Evolutionary conservation across 1,140 invertebrate genomes (phyloP).

Genomic region (Diachasma alloeum): DNA sequence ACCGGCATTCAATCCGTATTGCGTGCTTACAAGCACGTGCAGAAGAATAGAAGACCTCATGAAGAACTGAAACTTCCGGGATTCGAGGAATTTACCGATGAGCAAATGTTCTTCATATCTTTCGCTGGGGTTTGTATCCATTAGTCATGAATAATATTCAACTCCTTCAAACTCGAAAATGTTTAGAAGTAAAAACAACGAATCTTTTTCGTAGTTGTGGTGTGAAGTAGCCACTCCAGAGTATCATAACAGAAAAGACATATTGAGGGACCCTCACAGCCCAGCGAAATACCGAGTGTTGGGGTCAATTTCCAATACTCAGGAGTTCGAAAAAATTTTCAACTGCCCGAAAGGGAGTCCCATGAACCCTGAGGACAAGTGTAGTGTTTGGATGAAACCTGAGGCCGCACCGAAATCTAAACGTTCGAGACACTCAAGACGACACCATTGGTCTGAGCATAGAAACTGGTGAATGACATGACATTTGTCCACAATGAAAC

Average conservation of each 20-base stretch:
- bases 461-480: background rate
- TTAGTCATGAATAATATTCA: background rate
- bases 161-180: too few species aligned
- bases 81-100: conserved; percentile 60
- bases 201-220: conserved; percentile 40
- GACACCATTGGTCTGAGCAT: background rate
- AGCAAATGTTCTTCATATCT: conserved; percentile 58
- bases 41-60: conserved; percentile 15
- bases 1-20: conserved; percentile 55
- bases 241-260: conserved; percentile 24
- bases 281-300: conserved; percentile 69
- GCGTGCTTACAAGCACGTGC: conserved; percentile 32
- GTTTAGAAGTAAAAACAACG: too few species aligned
- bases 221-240: conserved; percentile 62
- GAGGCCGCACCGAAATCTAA: background rate
- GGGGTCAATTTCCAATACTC: conserved; percentile 73
- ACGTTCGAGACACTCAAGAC: conserved; percentile 3
- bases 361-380: conserved; percentile 34
- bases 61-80: conserved; percentile 50
- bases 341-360: conserved; percentile 31
- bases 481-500: background rate
- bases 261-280: conserved; percentile 47
- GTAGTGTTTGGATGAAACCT: conserved; percentile 18
- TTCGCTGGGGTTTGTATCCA: conserved; percentile 60
- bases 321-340: conserved; percentile 68